Evolutionary conservation across 92 coral and sea anemone genomes (phyloP), one percentile per base, ranked within the genome.

Genomic region (Siderastrea siderea): DNA sequence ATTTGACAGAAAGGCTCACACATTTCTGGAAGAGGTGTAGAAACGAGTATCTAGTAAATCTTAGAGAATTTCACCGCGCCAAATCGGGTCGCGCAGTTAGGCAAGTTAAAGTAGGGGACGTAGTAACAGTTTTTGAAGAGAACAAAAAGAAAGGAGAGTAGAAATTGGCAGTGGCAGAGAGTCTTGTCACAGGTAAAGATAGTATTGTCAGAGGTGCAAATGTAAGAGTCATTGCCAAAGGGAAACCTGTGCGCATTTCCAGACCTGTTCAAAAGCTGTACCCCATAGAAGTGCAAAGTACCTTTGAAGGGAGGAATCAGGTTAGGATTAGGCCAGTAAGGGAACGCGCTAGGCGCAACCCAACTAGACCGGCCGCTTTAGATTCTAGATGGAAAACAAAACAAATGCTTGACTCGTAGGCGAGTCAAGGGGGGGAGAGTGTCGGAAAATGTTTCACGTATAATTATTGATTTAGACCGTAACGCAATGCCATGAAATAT

Each of bases 71-170:
- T 60, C 90, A 86, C 51, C 19, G 50, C 2, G 12, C 47, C 5
- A 77, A 68, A 4, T 5, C 38, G 51, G 47, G 65, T 8, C 17
- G 77, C 3, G 71, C 11, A 54, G 61, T 15, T 2, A 86, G 48
- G n/a, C 15, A 38, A 12, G 52, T 55, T 12, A 6, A 86, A 8
- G 48, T 51, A 3, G 90, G 90, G 46, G 90, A 86, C 8, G 78
- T 78, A 48, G 90, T 86, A 2, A 52, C 78, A 66, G 90, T 86
- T 6, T 65, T 7, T 5, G 85, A 86, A 13, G 85, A 86, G 43
- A 74, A 75, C 6, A 77, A 67, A 52, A 77, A 44, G 54, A 51
- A 75, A 11, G 72, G 71, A 38, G 43, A 67, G 67, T 54, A 68
- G 85, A 86, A 60, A 46, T 14, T 67, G n/a, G 85, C 78, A 43